Percentiles rank a stretch among this genome's conserved stretches.
phyloP scores from a whole-genome alignment of 2,113 vertebrate species.

The Helogale parvula region DNA sequence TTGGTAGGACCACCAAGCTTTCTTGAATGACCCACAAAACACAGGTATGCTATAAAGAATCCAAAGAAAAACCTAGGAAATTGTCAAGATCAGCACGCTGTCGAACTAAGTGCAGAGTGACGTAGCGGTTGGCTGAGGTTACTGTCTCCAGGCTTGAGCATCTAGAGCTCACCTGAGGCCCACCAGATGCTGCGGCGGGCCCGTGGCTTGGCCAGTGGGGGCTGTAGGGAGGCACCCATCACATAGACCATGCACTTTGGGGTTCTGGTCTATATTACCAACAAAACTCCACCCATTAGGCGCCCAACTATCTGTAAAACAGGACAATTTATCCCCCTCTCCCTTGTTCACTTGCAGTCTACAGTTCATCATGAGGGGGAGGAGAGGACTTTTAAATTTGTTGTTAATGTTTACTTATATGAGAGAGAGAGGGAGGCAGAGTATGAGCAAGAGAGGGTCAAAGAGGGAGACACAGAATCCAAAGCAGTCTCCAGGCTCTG shows the following conservation, averaged over 20 bases:
- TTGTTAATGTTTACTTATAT: too few species aligned
- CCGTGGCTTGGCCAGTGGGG: not conserved
- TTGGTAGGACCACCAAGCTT: not conserved
- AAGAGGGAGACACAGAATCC: too few species aligned
- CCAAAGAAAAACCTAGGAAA: not conserved
- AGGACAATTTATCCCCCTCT: not conserved
- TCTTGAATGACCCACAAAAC: not conserved
- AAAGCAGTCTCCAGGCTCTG: too few species aligned
- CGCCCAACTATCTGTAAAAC: not conserved
- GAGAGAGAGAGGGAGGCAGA: too few species aligned
- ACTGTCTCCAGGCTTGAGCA: too few species aligned
- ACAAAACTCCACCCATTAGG: not conserved
- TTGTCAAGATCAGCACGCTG: accelerated
- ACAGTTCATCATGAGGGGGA: not conserved
- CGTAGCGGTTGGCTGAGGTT: not conserved
- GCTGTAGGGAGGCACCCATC: accelerated
- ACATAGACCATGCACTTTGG: not conserved
- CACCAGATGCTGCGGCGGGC: not conserved
- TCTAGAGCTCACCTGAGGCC: not conserved
- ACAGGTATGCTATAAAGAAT: not conserved
- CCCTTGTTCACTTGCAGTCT: not conserved
- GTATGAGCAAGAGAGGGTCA: too few species aligned
- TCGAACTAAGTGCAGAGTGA: not conserved
- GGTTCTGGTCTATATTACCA: not conserved
- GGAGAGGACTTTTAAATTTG: not conserved